Conservation (phyloP, 2,888 invertebrate genomes). For the Platynereis dumerilii region DNA sequence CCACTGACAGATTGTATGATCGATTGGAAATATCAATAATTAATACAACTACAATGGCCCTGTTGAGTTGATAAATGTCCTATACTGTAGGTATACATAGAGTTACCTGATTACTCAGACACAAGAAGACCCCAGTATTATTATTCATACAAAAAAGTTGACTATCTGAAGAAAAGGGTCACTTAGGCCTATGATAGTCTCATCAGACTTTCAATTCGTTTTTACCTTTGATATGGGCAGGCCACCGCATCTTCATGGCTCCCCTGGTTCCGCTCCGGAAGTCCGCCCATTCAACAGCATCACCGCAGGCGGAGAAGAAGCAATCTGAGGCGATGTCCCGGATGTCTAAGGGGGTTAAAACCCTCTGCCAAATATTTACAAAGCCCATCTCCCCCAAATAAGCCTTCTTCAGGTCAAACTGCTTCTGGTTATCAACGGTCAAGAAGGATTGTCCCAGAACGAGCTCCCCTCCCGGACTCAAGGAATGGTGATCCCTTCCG, state of each 20-base stretch:
- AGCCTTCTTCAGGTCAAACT: slow-evolving; percentile 45
- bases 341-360: slow-evolving; percentile 41
- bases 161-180: too few relatives aligned
- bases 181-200: too few relatives aligned
- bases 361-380: slow-evolving; percentile 60
- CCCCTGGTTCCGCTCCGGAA: slow-evolving; percentile 62
- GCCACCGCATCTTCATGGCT: slow-evolving; percentile 60
- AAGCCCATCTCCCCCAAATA: slow-evolving; percentile 59
- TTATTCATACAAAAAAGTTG: too few relatives aligned
- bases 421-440: slow-evolving; percentile 9
- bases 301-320: slow-evolving; percentile 58
- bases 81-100: too few relatives aligned
- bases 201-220: background rate
- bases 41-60: too few relatives aligned
- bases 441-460: slow-evolving; percentile 53
- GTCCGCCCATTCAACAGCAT: slow-evolving; percentile 62
- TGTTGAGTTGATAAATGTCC: too few relatives aligned
- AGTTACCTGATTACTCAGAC: too few relatives aligned
- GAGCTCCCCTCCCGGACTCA: slow-evolving; percentile 56
- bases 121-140: too few relatives aligned
- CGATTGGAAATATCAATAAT: too few relatives aligned
- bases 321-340: slow-evolving; percentile 46
- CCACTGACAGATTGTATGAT: too few relatives aligned
- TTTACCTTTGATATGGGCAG: slow-evolving; percentile 46
- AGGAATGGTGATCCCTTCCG: slow-evolving; percentile 19